Conservation (phyloP, 2,113 vertebrate species). For the Neodontobutis hainanensis region DNA sequence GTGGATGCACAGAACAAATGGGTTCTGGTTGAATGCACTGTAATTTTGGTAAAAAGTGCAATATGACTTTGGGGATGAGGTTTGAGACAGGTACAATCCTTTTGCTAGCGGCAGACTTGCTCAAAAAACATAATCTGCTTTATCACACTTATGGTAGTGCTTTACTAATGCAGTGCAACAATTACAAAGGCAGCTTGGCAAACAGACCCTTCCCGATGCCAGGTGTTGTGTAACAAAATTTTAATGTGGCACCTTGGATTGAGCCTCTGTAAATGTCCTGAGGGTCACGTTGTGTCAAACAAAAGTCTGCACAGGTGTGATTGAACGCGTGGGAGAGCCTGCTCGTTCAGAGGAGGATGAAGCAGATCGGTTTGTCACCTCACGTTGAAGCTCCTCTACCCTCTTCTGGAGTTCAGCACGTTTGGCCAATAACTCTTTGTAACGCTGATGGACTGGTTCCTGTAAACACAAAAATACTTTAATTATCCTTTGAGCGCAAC, state of each 20-base stretch:
- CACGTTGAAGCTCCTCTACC: conserved; percentile 93
- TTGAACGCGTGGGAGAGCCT: conserved; percentile 86
- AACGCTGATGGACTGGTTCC: conserved; percentile 93
- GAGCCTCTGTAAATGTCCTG: not conserved
- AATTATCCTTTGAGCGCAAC: not conserved
- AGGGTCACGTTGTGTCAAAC: conserved; percentile 74
- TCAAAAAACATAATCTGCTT: conserved; percentile 13
- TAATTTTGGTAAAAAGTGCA: conserved; percentile 6
- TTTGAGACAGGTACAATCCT: conserved; percentile 25
- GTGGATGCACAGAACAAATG: conserved; percentile 32
- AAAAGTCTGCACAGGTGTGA: conserved; percentile 90
- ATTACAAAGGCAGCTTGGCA: conserved; percentile 7
- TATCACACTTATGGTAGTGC: conserved; percentile 23
- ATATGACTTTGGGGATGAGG: conserved; percentile 42
- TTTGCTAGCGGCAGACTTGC: conserved; percentile 6
- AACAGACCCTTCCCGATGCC: conserved; percentile 5
- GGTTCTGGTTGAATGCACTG: conserved; percentile 33
- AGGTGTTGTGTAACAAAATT: not conserved
- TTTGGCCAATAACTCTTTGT: conserved; percentile 94
- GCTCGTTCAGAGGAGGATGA: conserved; percentile 86
- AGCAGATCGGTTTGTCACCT: conserved; percentile 88
- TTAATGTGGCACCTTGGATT: conserved; percentile 7
- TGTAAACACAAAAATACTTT: conserved; percentile 44
- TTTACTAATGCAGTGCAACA: conserved; percentile 15
- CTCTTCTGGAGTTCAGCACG: conserved; percentile 93